These are phyloP conservation scores for Chouioia cunea DNA, from an alignment of 2,888 invertebrate species.

Conservation along the genomic window DNA sequence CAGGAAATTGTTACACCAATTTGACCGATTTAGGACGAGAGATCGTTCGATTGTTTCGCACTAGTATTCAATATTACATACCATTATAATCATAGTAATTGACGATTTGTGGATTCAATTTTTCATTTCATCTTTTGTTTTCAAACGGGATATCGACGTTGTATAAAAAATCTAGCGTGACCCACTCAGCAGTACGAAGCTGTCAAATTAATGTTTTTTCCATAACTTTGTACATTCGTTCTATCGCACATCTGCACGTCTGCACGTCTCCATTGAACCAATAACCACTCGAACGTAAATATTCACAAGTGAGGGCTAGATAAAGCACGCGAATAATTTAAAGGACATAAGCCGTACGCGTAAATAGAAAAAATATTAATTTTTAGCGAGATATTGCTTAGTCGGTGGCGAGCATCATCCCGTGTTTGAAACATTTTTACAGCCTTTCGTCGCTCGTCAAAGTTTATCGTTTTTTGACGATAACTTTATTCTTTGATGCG, in stretches of 20 bases:
- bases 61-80: slow-evolving; percentile 35
- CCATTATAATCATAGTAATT: slow-evolving; percentile 47
- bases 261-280: not conserved
- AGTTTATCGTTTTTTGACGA: not conserved
- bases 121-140: slow-evolving; percentile 22
- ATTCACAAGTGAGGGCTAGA: slow-evolving; percentile 26
- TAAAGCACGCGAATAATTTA: slow-evolving; percentile 39
- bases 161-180: slow-evolving; percentile 45
- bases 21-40: slow-evolving; percentile 43
- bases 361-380: slow-evolving; percentile 46
- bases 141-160: slow-evolving; percentile 43
- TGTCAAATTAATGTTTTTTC: slow-evolving; percentile 45
- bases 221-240: slow-evolving; percentile 43
- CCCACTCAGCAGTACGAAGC: slow-evolving; percentile 44
- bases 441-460: not conserved
- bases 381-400: slow-evolving; percentile 44
- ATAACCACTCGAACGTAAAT: slow-evolving; percentile 18
- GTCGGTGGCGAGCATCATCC: slow-evolving; percentile 30
- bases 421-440: slow-evolving; percentile 22
- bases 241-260: slow-evolving; percentile 35
- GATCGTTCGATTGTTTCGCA: slow-evolving; percentile 46
- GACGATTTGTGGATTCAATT: slow-evolving; percentile 41
- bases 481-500: slow-evolving; percentile 6
- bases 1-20: slow-evolving; percentile 34
- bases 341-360: slow-evolving; percentile 18